phyloP scores from a whole-genome alignment of 2,888 invertebrate genomes.

The Eristalinus sepulchralis region DNA sequence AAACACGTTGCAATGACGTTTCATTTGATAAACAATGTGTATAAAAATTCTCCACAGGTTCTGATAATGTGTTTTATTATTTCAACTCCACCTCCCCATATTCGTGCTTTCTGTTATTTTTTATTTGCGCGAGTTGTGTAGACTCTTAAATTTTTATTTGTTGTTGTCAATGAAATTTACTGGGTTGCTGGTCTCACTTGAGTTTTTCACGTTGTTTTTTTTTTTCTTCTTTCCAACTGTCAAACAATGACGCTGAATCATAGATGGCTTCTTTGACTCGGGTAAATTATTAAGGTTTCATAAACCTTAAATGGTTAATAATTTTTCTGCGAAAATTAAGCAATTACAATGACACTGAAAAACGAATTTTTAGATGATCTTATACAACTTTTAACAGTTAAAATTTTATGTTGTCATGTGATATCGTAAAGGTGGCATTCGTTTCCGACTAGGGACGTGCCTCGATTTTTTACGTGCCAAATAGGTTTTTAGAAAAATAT shows the following conservation, averaged over 20 bases:
- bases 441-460: too few species aligned
- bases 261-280: background rate
- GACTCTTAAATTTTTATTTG: background rate
- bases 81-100: background rate
- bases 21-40: slow-evolving; percentile 28
- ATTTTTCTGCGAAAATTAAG: background rate
- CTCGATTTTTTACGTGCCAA: too few species aligned
- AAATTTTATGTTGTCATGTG: background rate
- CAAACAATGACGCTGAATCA: background rate
- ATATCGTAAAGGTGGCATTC: background rate
- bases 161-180: background rate
- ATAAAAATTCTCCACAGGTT: slow-evolving; percentile 21
- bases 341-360: background rate
- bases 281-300: background rate
- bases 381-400: background rate
- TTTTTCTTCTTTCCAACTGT: background rate
- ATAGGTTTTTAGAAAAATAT: too few species aligned
- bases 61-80: slow-evolving; percentile 33
- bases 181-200: background rate
- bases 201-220: too few species aligned
- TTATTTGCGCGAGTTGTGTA: background rate
- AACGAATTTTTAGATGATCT: too few species aligned
- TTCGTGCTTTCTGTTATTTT: background rate
- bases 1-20: slow-evolving; percentile 48
- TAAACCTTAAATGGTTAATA: background rate